Evolutionary conservation across 2,113 vertebrate species (phyloP).

Genomic region (Cebidichthys violaceus): DNA sequence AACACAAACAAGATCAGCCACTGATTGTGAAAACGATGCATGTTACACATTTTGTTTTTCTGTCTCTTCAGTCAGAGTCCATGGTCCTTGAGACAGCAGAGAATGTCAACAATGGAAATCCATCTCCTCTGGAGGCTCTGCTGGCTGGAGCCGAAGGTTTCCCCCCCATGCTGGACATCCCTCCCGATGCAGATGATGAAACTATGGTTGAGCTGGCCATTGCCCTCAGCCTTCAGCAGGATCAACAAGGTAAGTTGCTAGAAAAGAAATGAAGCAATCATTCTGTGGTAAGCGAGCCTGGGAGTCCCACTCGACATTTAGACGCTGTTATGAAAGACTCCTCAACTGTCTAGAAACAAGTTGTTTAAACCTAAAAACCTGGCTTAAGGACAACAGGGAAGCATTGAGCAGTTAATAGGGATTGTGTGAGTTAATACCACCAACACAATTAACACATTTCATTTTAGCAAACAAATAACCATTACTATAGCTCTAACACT

Average conservation of each 20-base stretch:
- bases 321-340: background rate
- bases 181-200: constrained; percentile 98
- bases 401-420: background rate
- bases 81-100: constrained; percentile 98
- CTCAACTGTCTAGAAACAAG: background rate
- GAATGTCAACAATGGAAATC: constrained; percentile 97
- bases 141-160: constrained; percentile 98
- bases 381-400: background rate
- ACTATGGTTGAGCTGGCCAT: constrained; percentile 99
- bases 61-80: constrained; percentile 89
- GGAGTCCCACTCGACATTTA: background rate
- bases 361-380: background rate
- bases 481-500: background rate
- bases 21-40: background rate
- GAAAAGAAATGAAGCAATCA: background rate
- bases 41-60: constrained; percentile 39
- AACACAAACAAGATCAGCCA: background rate
- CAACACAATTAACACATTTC: background rate
- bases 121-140: constrained; percentile 96
- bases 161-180: constrained; percentile 98
- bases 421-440: background rate
- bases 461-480: background rate
- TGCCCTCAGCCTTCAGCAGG: constrained; percentile 97
- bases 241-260: constrained; percentile 91
- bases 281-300: background rate